Conservation (phyloP, 2,888 invertebrate genomes). For the Sarcophaga rosellei region DNA sequence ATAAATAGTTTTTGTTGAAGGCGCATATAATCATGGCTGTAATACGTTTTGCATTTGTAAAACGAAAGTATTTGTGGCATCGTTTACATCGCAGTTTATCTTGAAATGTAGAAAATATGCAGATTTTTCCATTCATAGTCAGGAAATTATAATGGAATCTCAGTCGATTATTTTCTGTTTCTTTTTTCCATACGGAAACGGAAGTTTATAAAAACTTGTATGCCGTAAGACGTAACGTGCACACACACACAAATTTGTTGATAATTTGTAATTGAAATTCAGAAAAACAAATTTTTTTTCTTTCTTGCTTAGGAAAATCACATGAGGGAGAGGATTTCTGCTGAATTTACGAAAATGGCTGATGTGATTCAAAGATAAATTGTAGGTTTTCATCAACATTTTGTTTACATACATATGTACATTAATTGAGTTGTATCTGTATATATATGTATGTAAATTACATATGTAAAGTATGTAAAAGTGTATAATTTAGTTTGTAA, state of each 20-base stretch:
- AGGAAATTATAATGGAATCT: conserved; percentile 49
- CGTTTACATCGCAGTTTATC: conserved; percentile 13
- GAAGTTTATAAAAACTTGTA: not conserved
- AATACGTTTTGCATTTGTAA: not conserved
- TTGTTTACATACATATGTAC: not conserved
- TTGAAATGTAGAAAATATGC: conserved; percentile 24
- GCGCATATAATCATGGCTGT: not conserved
- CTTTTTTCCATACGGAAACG: not conserved
- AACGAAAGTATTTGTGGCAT: conserved; percentile 13
- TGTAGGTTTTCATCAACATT: not conserved
- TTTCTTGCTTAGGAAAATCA: not conserved
- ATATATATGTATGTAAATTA: not conserved
- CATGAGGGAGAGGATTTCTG: not conserved
- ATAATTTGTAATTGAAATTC: not conserved
- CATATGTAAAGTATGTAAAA: not conserved
- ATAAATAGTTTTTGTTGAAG: not conserved
- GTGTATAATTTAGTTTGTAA: no score
- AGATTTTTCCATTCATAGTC: conserved; percentile 13
- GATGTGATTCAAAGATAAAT: not conserved
- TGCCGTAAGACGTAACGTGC: not conserved
- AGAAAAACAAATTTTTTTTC: not conserved
- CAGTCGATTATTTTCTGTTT: not conserved
- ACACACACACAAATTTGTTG: not conserved
- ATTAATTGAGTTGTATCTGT: not conserved
- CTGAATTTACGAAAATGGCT: not conserved